Evolutionary conservation across 30 jellyfish, hydroid and myxozoan species (phyloP).

Genomic region (Pelagia noctiluca): DNA sequence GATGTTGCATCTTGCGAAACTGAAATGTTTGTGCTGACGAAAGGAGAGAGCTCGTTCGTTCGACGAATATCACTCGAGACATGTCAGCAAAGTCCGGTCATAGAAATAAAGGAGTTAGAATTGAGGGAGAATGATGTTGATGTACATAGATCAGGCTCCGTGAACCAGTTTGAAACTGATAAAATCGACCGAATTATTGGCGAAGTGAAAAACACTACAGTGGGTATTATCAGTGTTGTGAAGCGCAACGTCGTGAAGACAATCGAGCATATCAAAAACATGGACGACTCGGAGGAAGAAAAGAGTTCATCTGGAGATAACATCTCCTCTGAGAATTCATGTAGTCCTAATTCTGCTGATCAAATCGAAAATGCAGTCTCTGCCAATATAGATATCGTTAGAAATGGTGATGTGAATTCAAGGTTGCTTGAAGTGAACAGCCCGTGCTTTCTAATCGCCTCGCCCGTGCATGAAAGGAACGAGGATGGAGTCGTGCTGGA

Average conservation of each 20-base stretch:
- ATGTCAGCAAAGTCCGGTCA: slow-evolving; percentile 81
- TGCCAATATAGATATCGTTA: neutral
- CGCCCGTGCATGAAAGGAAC: slow-evolving; percentile 8
- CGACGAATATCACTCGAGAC: slow-evolving; percentile 79
- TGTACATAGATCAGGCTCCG: slow-evolving; percentile 82
- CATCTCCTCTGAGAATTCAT: slow-evolving; percentile 23
- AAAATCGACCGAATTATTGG: slow-evolving; percentile 84
- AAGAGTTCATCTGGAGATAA: slow-evolving; percentile 62
- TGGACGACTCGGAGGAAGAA: slow-evolving; percentile 93
- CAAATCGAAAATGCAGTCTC: neutral
- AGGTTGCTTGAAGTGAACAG: slow-evolving; percentile 16
- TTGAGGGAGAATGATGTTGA: slow-evolving; percentile 20
- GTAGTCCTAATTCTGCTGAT: slow-evolving; percentile 57
- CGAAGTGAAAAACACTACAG: slow-evolving; percentile 89
- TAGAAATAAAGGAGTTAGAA: slow-evolving; percentile 81
- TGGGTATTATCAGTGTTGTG: slow-evolving; percentile 85
- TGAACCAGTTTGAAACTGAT: slow-evolving; percentile 88
- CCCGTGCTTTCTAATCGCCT: slow-evolving; percentile 58
- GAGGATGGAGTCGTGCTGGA: neutral
- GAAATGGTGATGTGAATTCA: neutral
- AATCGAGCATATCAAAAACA: slow-evolving; percentile 81
- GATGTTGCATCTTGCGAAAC: slow-evolving; percentile 75
- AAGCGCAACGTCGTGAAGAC: slow-evolving; percentile 85
- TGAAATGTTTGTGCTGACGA: slow-evolving; percentile 85
- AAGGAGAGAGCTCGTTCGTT: slow-evolving; percentile 81